Percentiles rank a stretch among this genome's conserved stretches.
Conservation (phyloP, 2,797 vertebrate genomes). For the Phylloscopus collybita region DNA sequence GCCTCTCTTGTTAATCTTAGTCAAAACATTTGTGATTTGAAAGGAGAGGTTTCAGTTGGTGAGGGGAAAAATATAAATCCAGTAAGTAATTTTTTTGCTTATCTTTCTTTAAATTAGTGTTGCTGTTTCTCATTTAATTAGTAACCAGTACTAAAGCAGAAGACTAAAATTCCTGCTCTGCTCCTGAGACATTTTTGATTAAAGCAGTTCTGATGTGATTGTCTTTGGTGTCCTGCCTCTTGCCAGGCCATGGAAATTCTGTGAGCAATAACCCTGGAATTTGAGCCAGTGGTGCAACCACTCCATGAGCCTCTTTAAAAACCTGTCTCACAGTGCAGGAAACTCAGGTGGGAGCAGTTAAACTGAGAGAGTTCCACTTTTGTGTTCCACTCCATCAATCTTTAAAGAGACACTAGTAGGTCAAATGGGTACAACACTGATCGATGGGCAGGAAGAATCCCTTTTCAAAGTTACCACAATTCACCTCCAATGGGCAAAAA, state of each 20-base stretch:
- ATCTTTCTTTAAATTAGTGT: neutral
- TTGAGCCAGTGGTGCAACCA: neutral
- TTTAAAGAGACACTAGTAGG: slow-evolving; percentile 64
- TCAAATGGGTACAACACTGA: slow-evolving; percentile 52
- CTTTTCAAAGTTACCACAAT: slow-evolving; percentile 35
- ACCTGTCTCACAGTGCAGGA: neutral
- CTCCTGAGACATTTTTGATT: slow-evolving; percentile 37
- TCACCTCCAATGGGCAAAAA: slow-evolving; percentile 36
- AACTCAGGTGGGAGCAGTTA: slow-evolving; percentile 47
- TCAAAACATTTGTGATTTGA: neutral
- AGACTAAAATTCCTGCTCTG: neutral
- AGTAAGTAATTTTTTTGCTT: neutral
- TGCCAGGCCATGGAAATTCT: neutral
- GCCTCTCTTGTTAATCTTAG: neutral
- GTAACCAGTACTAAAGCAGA: slow-evolving; percentile 3
- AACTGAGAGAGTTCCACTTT: slow-evolving; percentile 52
- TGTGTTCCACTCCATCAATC: slow-evolving; percentile 59
- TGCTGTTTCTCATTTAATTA: slow-evolving; percentile 51
- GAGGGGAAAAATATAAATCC: neutral
- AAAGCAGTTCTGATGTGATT: neutral
- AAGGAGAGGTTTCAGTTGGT: neutral
- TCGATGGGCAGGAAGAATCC: slow-evolving; percentile 38
- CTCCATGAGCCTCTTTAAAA: neutral
- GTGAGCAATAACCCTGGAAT: neutral
- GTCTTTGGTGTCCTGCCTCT: neutral